A percentile compares a stretch with the other conserved stretches of the same genome.
Conservation (phyloP, 2,113 vertebrate species). For the Hippocampus barbouri region DNA sequence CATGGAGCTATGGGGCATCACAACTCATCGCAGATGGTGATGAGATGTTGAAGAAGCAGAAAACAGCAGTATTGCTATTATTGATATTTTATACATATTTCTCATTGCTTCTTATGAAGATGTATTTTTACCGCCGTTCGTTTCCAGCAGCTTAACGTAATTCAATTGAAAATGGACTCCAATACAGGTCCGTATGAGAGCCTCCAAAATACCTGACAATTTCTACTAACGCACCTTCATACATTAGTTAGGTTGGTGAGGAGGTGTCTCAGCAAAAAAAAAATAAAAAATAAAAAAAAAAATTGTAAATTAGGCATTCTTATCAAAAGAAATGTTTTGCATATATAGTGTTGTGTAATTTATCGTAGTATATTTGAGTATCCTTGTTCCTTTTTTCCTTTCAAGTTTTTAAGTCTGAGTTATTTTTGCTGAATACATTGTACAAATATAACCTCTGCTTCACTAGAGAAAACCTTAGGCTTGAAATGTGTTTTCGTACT, state of each 20-base stretch:
- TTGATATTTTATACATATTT: conserved; percentile 71
- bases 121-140: conserved; percentile 69
- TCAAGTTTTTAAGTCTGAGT: conserved; percentile 31
- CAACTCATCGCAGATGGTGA: conserved; percentile 43
- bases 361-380: conserved; percentile 67
- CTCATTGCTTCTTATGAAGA: conserved; percentile 68
- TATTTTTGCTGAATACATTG: conserved; percentile 49
- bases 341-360: conserved; percentile 66
- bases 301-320: conserved; percentile 62
- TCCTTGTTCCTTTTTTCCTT: conserved; percentile 53
- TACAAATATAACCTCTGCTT: conserved; percentile 65
- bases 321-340: conserved; percentile 54
- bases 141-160: conserved; percentile 56
- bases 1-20: conserved; percentile 61
- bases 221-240: background rate
- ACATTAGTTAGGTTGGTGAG: background rate
- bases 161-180: conserved; percentile 33
- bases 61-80: conserved; percentile 56
- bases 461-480: conserved; percentile 56
- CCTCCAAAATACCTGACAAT: conserved; percentile 26
- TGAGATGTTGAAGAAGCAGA: conserved; percentile 41
- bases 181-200: conserved; percentile 37
- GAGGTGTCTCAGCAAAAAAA: conserved; percentile 6
- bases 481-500: conserved; percentile 64
- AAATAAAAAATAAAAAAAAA: conserved; percentile 10